phyloP scores from a whole-genome alignment of 1,140 invertebrate species.

The Halotydeus destructor region DNA sequence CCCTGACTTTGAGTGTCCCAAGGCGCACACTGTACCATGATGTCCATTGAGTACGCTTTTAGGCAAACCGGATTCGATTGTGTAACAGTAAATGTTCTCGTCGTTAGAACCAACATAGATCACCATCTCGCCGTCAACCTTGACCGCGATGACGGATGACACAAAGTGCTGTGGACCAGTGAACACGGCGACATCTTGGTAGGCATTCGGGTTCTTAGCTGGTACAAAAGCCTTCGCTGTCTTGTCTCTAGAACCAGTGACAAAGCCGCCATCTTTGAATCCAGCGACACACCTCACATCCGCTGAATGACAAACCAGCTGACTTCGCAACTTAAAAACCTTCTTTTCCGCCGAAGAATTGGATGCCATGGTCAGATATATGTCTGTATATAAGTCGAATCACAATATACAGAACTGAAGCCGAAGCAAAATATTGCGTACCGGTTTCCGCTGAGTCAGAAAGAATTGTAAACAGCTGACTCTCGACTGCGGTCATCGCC shows the following conservation, averaged over 20 bases:
- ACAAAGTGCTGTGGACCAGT: conserved; percentile 69
- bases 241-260: conserved; percentile 66
- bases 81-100: conserved; percentile 52
- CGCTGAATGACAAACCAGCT: conserved; percentile 50
- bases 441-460: too few relatives aligned
- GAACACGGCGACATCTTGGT: conserved; percentile 38
- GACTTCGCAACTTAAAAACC: conserved; percentile 41
- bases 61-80: conserved; percentile 33
- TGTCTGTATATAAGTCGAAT: too few relatives aligned
- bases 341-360: too few relatives aligned
- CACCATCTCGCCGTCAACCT: conserved; percentile 42
- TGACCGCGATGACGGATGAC: conserved; percentile 47
- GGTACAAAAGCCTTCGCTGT: conserved; percentile 62
- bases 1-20: conserved; percentile 33
- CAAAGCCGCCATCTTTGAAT: conserved; percentile 39
- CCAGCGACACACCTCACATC: conserved; percentile 55
- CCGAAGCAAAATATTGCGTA: too few relatives aligned
- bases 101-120: conserved; percentile 78
- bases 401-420: too few relatives aligned
- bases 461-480: too few relatives aligned
- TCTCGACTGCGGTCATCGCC: too few relatives aligned
- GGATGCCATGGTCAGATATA: too few relatives aligned
- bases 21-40: conserved; percentile 49
- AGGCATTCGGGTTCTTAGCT: conserved; percentile 35
- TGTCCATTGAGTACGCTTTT: conserved; percentile 48